These are phyloP conservation scores for Cichlasoma orientale DNA, from an alignment of 2,797 vertebrate genomes.

Conservation along the genomic window DNA sequence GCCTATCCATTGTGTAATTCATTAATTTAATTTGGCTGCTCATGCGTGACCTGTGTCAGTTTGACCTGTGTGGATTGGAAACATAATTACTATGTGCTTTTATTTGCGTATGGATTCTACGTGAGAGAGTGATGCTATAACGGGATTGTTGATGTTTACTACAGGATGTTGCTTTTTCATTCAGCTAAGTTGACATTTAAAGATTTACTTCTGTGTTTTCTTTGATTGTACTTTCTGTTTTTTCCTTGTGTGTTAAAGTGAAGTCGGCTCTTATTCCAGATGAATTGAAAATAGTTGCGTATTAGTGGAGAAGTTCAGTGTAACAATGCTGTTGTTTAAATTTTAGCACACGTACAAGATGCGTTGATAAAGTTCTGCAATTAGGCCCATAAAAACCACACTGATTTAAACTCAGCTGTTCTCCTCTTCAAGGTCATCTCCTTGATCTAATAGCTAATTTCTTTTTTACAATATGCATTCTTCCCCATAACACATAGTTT, in stretches of 20 bases:
- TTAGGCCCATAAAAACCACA: not conserved
- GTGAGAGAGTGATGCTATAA: not conserved
- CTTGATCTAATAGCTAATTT: not conserved
- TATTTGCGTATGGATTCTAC: conserved; percentile 2
- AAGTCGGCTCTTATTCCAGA: not conserved
- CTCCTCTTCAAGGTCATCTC: not conserved
- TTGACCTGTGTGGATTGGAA: conserved; percentile 5
- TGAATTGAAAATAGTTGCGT: not conserved
- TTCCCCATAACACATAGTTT: not conserved
- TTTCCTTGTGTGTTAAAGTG: not conserved
- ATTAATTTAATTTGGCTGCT: conserved; percentile 26
- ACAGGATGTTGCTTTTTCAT: not conserved
- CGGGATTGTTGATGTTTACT: not conserved
- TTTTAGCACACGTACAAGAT: no score
- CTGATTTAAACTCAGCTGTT: not conserved
- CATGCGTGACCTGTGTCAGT: conserved; percentile 1
- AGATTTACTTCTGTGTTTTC: not conserved
- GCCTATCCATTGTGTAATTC: not conserved
- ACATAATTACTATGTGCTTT: not conserved
- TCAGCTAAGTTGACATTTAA: not conserved
- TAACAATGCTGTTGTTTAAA: no score
- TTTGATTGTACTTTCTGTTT: not conserved
- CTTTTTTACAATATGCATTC: not conserved
- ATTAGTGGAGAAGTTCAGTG: not conserved
- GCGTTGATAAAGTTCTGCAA: not conserved